Evolutionary conservation across 2,888 invertebrate species (phyloP), one percentile per base, ranked within the genome.

Genomic region (Phoenoteleia sp.): DNA sequence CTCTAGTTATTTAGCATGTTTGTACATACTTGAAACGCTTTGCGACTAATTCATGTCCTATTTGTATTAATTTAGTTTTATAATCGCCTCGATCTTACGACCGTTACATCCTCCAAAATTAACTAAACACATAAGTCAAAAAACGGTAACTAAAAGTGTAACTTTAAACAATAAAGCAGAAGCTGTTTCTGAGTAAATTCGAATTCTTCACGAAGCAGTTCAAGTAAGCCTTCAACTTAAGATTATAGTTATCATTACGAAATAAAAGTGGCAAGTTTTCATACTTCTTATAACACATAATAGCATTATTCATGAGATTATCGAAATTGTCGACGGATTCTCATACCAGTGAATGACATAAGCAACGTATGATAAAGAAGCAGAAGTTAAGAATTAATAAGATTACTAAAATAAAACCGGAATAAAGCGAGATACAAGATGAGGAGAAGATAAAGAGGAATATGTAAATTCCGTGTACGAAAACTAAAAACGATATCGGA

Each of bases 401-500:
- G 66, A 74, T 71, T 74, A 42, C n/a, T n/a, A 36, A 83, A 81
- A 36, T 49, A 0, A 54, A 3, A 64, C 17, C 9, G n/a, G 9
- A 60, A 54, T 56, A 49, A 79, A 79, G 36, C 52, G 45, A 79
- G 66, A 47, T 19, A 60, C 7, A 52, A 54, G 64, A 76, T 81
- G 60, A 17, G 21, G 52, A 62, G 27, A 72, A 33, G 71, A 64
- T 49, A 25, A 74, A 47, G 45, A 80, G 42, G 45, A 58, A 47
- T 4, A 29, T 23, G 27, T 52, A 29, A 69, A 69, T 66, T 33
- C 56, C 67, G 47, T 39, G 29, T 49, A 71, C 5, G 54, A 69
- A 36, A 69, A 15, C 15, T 71, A 52, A 79, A 49, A 74, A 66
- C 47, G 80, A 81, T 84, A 86, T 89, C 89, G 88, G 88, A 88